Conservation (phyloP, 2,113 vertebrate genomes). For the Oxyura jamaicensis region DNA sequence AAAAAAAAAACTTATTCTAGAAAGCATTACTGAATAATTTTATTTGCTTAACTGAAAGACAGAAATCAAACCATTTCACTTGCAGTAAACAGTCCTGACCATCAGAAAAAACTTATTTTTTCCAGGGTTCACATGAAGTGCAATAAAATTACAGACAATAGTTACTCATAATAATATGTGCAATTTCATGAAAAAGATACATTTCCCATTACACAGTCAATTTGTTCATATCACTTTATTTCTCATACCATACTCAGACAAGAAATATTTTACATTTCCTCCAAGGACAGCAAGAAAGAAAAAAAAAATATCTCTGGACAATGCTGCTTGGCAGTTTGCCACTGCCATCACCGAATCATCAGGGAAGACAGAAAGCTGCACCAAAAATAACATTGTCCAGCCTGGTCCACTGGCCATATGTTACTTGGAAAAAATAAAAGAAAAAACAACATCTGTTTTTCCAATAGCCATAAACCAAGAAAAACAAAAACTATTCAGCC, state of each 20-base stretch:
- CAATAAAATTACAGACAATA: background rate
- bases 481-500: background rate
- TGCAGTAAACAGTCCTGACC: background rate
- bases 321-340: background rate
- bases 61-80: background rate
- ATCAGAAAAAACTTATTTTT: background rate
- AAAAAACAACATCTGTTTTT: background rate
- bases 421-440: background rate
- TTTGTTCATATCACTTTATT: background rate
- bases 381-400: constrained; percentile 37
- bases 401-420: background rate
- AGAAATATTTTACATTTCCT: background rate
- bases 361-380: constrained; percentile 25
- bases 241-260: background rate
- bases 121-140: background rate
- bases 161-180: background rate
- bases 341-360: constrained; percentile 27
- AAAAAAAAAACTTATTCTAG: background rate
- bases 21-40: background rate
- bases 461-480: background rate
- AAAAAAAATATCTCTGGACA: background rate
- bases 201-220: background rate
- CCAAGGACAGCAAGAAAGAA: background rate
- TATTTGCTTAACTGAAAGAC: background rate
- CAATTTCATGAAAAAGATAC: background rate